Conservation (phyloP, 2,113 vertebrate genomes). For the Carlito syrichta region DNA sequence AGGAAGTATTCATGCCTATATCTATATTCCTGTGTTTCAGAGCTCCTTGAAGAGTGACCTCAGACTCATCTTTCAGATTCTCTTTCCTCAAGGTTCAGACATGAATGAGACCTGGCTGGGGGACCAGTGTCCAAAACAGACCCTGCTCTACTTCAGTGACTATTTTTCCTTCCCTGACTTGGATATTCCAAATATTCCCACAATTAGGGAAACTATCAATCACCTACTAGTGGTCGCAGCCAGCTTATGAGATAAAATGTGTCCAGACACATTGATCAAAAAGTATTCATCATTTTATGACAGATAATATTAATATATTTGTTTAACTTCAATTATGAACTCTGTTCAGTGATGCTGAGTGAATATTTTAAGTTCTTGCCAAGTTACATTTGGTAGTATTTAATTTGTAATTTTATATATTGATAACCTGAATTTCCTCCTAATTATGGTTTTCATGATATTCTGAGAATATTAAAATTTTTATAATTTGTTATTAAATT, state of each 20-base stretch:
- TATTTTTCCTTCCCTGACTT: background rate
- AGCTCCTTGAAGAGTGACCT: background rate
- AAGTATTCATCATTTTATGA: background rate
- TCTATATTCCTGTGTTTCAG: background rate
- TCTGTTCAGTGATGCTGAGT: background rate
- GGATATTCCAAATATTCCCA: background rate
- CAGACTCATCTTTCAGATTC: background rate
- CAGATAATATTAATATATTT: background rate
- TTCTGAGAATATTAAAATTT: background rate
- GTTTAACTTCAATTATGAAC: background rate
- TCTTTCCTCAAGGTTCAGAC: background rate
- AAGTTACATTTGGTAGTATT: background rate
- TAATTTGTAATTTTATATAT: background rate
- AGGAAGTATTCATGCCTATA: background rate
- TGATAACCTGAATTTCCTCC: background rate
- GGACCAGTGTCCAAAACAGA: background rate
- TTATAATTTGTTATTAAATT: background rate
- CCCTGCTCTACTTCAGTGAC: background rate
- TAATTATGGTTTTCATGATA: background rate
- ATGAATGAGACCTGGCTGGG: background rate
- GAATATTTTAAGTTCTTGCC: background rate
- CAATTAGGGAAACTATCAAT: background rate
- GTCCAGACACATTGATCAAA: background rate
- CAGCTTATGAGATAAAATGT: background rate
- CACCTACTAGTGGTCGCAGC: background rate